Evolutionary conservation across 2,888 invertebrate genomes (phyloP).

Genomic region (Poecilus cupreus): DNA sequence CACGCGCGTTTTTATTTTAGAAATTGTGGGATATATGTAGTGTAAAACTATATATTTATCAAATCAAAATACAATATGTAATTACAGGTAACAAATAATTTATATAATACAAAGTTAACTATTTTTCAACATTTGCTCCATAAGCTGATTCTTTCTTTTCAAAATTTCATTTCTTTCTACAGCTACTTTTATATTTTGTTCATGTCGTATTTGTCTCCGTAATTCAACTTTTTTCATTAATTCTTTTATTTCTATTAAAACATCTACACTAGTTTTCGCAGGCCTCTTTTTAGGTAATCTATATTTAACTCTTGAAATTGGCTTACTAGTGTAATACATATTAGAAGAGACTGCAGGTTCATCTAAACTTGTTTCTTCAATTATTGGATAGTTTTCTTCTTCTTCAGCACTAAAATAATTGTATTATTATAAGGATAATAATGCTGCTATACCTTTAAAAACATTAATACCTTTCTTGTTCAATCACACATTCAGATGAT

Average conservation of each 20-base stretch:
- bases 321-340: not conserved
- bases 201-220: constrained; percentile 41
- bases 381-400: not conserved
- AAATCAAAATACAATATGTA: not conserved
- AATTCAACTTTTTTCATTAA: constrained; percentile 51
- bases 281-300: not conserved
- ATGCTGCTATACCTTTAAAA: not conserved
- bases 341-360: not conserved
- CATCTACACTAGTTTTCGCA: constrained; percentile 23
- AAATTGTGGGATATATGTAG: no score
- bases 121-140: constrained; percentile 33
- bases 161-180: constrained; percentile 44
- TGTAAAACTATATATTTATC: no score
- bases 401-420: constrained; percentile 17
- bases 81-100: not conserved
- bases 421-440: not conserved
- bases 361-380: constrained; percentile 6
- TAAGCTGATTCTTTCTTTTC: constrained; percentile 32
- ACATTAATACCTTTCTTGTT: not conserved
- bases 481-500: not conserved
- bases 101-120: not conserved
- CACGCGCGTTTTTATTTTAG: not conserved
- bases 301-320: not conserved
- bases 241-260: constrained; percentile 50
- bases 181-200: constrained; percentile 34